A percentile compares a stretch with the other conserved stretches of the same genome.
Conservation (phyloP, 2,797 vertebrate species). For the Oryzias dopingdopingensis region DNA sequence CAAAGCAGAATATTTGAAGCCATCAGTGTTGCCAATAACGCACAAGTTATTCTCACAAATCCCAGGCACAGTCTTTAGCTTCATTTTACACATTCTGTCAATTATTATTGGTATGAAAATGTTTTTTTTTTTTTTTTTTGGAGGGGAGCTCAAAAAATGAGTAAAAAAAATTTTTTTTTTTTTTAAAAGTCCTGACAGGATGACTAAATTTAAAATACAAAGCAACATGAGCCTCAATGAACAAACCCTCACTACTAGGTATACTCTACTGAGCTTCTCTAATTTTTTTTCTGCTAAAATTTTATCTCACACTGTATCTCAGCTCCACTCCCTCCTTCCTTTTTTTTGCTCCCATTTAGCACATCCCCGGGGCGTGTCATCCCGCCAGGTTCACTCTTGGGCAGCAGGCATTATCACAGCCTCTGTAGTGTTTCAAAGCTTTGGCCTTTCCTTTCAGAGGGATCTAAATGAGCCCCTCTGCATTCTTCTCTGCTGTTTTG, state of each 20-base stretch:
- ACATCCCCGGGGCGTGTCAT: conserved; percentile 38
- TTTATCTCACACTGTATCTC: conserved; percentile 18
- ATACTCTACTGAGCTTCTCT: no score
- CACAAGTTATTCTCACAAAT: conserved; percentile 9
- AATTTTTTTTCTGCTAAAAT: conserved; percentile 6
- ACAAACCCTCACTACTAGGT: no score
- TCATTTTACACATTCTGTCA: conserved; percentile 7
- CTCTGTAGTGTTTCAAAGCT: conserved; percentile 43
- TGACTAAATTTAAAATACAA: no score
- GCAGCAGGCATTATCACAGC: conserved; percentile 47
- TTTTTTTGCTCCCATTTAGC: conserved; percentile 30
- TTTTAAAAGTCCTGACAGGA: no score
- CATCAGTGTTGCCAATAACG: conserved; percentile 31
- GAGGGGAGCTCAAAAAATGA: not conserved
- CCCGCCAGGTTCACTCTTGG: conserved; percentile 41
- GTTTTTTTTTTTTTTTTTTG: conserved; percentile 7
- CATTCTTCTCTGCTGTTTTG: conserved; percentile 53
- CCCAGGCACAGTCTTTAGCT: conserved; percentile 5
- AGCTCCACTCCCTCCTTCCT: conserved; percentile 8
- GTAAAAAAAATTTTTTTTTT: no score
- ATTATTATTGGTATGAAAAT: not conserved
- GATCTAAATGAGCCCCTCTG: conserved; percentile 59
- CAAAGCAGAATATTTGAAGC: conserved; percentile 42
- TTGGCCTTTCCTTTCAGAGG: conserved; percentile 50
- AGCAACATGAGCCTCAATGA: no score